Evolutionary conservation across 2,113 vertebrate genomes (phyloP), one percentile per base, ranked within the genome.

Genomic region (Carassius auratus): DNA sequence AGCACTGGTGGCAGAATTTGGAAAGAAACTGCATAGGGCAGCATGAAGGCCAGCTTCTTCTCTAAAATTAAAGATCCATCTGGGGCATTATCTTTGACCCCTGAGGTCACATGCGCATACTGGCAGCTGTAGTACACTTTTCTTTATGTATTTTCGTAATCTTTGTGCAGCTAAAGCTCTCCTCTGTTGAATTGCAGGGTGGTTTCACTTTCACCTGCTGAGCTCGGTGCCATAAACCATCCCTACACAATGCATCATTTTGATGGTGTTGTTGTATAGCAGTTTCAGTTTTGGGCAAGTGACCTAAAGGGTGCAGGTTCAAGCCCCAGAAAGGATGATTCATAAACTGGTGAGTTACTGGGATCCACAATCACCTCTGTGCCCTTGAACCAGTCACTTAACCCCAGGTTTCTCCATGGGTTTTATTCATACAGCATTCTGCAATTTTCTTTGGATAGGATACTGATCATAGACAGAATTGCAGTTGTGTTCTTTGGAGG

Each of bases 21-120:
- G 52, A 55, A 76, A 38, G 30, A 36, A 79, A 57, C 21, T 55
- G 62, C 78, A 62, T 59, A 80, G 77, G 59, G 59, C 78, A 66
- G 36, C 21, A 8, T 21, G 45, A 52, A 81, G 45, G 15, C 5
- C 23, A 69, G 23, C 23, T 50, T 10, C 42, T 81, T 62, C 14
- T 64, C n/a, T 80, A 23, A 64, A 64, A 66, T 64, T 80, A 30
- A 45, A 80, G n/a, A 48, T 80, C n/a, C 38, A 38, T 26, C 7
- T 17, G 38, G 61, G 62, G 62, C 9, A 17, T 50, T 19, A 52
- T 62, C 42, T 15, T 69, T 81, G 62, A 81, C 62, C 59, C 6
- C 1, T 52, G 23, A n/a, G 79, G 78, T 64, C n/a, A 50, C 59
- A 42, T 45, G 36, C 14, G 3, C 12, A 62, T n/a, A 15, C 78